phyloP scores from a whole-genome alignment of 2,113 vertebrate species.

The Piprites chloris region DNA sequence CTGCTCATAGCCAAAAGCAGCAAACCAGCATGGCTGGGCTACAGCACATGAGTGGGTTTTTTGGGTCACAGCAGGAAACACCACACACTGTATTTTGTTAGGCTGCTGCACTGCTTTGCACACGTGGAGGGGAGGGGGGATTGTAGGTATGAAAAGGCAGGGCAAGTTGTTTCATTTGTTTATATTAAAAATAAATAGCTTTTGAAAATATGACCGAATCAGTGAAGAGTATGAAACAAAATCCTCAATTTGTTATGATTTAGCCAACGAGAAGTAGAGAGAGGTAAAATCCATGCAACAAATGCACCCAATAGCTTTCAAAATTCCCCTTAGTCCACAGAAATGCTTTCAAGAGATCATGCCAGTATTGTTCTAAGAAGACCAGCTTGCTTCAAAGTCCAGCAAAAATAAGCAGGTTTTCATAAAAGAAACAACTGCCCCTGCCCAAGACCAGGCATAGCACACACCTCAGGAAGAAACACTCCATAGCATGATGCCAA shows the following conservation, averaged over 20 bases:
- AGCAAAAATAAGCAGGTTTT: slow-evolving; percentile 1
- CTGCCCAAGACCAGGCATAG: background rate
- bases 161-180: slow-evolving; percentile 13
- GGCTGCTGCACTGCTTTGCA: slow-evolving; percentile 30
- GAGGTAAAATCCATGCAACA: background rate
- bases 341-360: background rate
- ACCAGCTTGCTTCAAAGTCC: background rate
- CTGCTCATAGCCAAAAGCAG: background rate
- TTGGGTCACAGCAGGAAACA: background rate
- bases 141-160: background rate
- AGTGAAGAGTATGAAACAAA: slow-evolving; percentile 14
- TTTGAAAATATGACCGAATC: background rate
- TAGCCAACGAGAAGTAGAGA: background rate
- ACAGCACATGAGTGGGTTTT: background rate
- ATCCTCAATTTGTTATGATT: slow-evolving; percentile 4
- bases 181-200: slow-evolving; percentile 26
- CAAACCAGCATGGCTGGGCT: background rate
- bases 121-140: background rate
- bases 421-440: background rate
- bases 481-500: fast-evolving
- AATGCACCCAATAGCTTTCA: background rate
- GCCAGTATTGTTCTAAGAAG: background rate
- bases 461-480: background rate
- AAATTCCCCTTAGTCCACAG: background rate
- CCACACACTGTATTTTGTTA: background rate